Base-by-base conservation (phyloP, 2,113 vertebrate species). In the Leuciscus idus region DNA sequence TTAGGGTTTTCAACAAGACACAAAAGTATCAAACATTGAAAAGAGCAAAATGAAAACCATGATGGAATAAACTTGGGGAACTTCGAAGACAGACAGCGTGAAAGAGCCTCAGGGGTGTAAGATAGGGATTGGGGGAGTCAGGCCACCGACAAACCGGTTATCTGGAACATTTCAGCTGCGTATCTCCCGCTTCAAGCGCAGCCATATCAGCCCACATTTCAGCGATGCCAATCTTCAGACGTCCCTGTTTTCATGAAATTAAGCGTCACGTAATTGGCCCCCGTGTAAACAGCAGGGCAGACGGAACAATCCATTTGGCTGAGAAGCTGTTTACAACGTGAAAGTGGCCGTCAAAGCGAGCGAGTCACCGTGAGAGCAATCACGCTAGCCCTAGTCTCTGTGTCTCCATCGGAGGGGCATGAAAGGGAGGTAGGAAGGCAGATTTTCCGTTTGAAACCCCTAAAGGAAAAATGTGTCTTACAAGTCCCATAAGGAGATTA, bases 211-310 rank as follows among this genome's bases (percentile, higher is more conserved):
- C 23, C 68, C 30, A 74, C 74, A 85, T 72, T 89, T 89, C 86
- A 91, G 89, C 0, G 94, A 95, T 94, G 91, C 91, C 92, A 91
- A 94, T 95, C 93, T 94, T 87, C 89, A 91, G 86, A 88, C 91
- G 74, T 82, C 79, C 92, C 89, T 90, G 87, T 91, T 91, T 89
- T 86, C 87, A 82, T 88, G 90, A 95, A 95, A 93, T 93, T 92
- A 90, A 92, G 91, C 93, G 4, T 92, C 89, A 89, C 90, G 19
- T 89, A 92, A 93, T 93, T 91, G 91, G 78, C 89, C 86, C 82
- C 90, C 89, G 72, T 91, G 92, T 92, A 92, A 93, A 95, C 92
- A 92, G 85, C 81, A 87, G 81, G 8, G 87, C 91, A 92, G 91
- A 93, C 92, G 87, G 88, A 92, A 92, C 90, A 84, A 93, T 90